Evolutionary conservation across 2,797 vertebrate genomes (phyloP), one percentile per base, ranked within the genome.

Genomic region (Macrochelys suwanniensis): DNA sequence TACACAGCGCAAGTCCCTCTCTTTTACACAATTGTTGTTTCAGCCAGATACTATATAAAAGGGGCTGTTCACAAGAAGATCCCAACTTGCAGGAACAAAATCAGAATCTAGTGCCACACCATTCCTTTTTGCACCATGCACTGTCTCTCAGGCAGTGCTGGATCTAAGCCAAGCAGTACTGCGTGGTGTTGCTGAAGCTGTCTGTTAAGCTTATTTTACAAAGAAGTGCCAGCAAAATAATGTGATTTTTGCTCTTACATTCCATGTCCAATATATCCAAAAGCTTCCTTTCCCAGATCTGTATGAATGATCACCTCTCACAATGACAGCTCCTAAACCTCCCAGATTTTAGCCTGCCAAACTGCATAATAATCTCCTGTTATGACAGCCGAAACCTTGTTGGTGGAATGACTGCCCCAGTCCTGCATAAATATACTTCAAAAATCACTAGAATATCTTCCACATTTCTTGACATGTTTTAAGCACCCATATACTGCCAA

Each of bases 351-450:
- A 51, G 23, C 88, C 53, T 54, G 56, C 31, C 56, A 59, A 91
- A 65, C 76, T 78, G 74, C 23, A 37, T 42, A 68, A 65, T 79
- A 49, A 82, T 28, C 51, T 68, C 83, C 89, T 76, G 74, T 88
- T 87, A 71, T 93, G 80, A 78, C 89, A 95, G 82, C 50, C 88
- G 92, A 42, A 45, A 74, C 77, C 57, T 91, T 93, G 77, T 51
- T 65, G 53, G 65, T 87, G 42, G 80, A 80, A 21, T 23, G 50
- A 47, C 50, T 80, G 56, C 16, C 74, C 74, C 45, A 47, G 26
- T 77, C 28, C 26, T 57, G 11, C 59, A 83, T 89, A 31, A 42
- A 47, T 47, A 28, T 76, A 59, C 23, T 68, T 80, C 88, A 51
- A 0, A 91, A 87, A 42, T 53, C 84, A 88, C 68, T 89, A 95